These are phyloP conservation scores for Drosophila sechellia DNA, from an alignment of 1,140 invertebrate species.

Conservation along the genomic window DNA sequence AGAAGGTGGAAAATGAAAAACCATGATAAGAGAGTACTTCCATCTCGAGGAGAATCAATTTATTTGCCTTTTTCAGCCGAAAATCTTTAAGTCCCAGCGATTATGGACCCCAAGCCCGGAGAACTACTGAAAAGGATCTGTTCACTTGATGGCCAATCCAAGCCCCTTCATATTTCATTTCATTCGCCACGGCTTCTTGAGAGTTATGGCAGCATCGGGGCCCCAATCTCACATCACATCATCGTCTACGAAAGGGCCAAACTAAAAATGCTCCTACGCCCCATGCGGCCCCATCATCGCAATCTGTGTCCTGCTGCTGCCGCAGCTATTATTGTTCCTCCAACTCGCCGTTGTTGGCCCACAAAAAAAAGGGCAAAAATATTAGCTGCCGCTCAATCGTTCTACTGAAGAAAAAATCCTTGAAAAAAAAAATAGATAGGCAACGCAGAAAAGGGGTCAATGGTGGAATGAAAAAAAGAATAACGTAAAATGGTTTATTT, in stretches of 20 bases:
- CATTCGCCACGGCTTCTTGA: constrained; percentile 31
- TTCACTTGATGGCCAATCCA: constrained; percentile 36
- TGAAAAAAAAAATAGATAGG: constrained; percentile 2
- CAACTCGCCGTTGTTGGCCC: constrained; percentile 13
- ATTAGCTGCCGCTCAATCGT: constrained; percentile 57
- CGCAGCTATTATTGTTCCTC: constrained; percentile 40
- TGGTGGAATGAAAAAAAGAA: constrained; percentile 1
- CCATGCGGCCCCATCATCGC: constrained; percentile 45
- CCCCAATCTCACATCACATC: constrained; percentile 27
- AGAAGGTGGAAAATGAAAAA: constrained; percentile 20
- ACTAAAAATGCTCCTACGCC: constrained; percentile 41
- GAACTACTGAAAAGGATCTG: constrained; percentile 27
- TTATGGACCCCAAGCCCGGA: constrained; percentile 18
- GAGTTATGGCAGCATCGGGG: constrained; percentile 7
- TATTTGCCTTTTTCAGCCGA: constrained; percentile 20
- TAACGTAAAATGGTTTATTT: constrained; percentile 54
- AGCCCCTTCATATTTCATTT: constrained; percentile 39
- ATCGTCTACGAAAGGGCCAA: constrained; percentile 28
- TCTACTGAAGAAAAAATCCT: constrained; percentile 14
- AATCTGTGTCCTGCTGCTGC: constrained; percentile 48
- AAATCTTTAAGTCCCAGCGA: constrained; percentile 19
- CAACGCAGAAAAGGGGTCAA: constrained; percentile 26
- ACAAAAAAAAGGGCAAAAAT: constrained; percentile 42
- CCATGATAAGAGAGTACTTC: constrained; percentile 23
- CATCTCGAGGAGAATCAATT: constrained; percentile 31